Evolutionary conservation across 2,113 vertebrate species (phyloP), one percentile per base, ranked within the genome.

Genomic region (Mus pahari): DNA sequence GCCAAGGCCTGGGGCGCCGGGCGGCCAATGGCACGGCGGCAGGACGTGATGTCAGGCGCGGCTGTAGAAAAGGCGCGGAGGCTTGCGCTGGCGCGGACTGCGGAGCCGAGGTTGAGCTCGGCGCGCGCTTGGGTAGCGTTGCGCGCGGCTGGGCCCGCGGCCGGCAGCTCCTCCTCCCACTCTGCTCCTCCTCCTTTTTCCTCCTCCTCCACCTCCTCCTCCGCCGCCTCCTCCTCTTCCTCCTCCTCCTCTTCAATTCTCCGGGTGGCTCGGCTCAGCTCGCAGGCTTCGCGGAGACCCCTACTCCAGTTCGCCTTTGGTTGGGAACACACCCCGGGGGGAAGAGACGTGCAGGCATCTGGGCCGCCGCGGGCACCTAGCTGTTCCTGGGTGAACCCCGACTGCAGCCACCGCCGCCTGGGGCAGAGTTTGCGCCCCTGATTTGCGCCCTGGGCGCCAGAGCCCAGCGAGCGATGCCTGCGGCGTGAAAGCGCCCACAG

Each of bases 21-120:
- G 93, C 98, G 99, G 98, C 99, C 99, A 99, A 99, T 99, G 98
- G 98, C 98, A 98, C 98, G 92, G 97, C 97, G 97, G 98, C 98
- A 99, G 98, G 99, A 98, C 98, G 98, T 99, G 99, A 99, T 99
- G 99, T 99, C 98, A 99, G 98, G 98, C 98, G 97, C 98, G 99
- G 99, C 99, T 98, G 98, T 99, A 99, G 99, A 99, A 99, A 99
- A 99, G 99, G 99, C 99, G 99, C 99, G 98, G 98, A 98, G 99
- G 98, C 98, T 99, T 97, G 98, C 98, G 98, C 98, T 98, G 98
- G 98, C 98, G 98, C 98, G 98, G 98, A 99, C 98, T 98, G 98
- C 98, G 98, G 99, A 98, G 96, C 98, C 97, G 96, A 95, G 98
- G 98, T 97, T 97, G 96, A 97, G 98, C 98, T 97, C 97, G 96